These are phyloP conservation scores for Tethya wilhelma DNA, from an alignment of 37 sponge, comb jelly and placozoan genomes.

Conservation along the genomic window DNA sequence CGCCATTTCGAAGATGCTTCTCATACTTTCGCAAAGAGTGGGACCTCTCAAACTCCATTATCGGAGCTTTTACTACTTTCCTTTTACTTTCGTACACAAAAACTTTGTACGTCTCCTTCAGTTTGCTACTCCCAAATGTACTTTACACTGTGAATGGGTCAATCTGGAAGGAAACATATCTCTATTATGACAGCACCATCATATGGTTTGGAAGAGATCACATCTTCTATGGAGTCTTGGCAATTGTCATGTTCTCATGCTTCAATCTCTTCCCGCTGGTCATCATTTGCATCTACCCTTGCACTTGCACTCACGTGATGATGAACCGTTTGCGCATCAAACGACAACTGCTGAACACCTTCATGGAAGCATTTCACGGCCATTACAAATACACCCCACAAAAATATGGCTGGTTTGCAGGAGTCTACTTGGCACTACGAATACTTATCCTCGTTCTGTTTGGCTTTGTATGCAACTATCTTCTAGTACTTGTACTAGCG, in stretches of 20 bases:
- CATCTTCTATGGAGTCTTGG: background rate
- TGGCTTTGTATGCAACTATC: no score
- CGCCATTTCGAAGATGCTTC: background rate
- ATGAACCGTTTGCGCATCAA: background rate
- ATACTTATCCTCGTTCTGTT: background rate
- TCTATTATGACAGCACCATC: background rate
- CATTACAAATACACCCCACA: background rate
- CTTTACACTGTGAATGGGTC: no score
- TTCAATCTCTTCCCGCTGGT: slow-evolving; percentile 4
- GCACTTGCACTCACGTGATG: background rate
- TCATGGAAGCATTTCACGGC: slow-evolving; percentile 13
- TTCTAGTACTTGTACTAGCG: no score
- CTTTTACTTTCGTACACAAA: background rate
- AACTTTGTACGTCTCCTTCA: background rate
- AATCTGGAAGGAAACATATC: no score
- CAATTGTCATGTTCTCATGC: background rate
- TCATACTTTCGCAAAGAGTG: background rate
- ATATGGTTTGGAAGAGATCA: slow-evolving; percentile 2
- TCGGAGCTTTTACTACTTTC: background rate
- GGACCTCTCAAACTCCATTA: background rate
- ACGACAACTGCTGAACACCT: background rate
- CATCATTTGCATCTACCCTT: background rate
- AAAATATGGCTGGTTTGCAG: slow-evolving; percentile 6
- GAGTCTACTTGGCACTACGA: background rate
- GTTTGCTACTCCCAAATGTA: background rate